Evolutionary conservation across 2,888 invertebrate genomes (phyloP).

Genomic region (Diloba caeruleocephala): DNA sequence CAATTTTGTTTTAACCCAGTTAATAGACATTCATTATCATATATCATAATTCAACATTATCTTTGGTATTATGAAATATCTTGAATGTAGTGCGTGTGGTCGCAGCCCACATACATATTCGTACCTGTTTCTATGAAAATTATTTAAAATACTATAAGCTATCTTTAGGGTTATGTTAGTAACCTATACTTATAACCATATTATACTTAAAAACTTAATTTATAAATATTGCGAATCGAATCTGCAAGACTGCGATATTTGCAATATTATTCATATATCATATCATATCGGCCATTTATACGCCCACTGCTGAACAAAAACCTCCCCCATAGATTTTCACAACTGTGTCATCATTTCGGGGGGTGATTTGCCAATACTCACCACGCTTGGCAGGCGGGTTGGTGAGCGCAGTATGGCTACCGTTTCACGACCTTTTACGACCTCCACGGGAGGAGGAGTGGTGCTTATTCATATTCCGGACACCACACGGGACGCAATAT

Average conservation of each 20-base stretch:
- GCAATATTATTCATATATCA: conserved; percentile 17
- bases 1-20: too few relatives aligned
- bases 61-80: background rate
- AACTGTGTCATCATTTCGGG: too few relatives aligned
- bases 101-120: conserved; percentile 34
- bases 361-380: too few relatives aligned
- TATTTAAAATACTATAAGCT: conserved; percentile 39
- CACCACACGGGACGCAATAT: too few relatives aligned
- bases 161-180: conserved; percentile 25
- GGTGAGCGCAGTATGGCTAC: too few relatives aligned
- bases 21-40: background rate
- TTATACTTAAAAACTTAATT: conserved; percentile 24
- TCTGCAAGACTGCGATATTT: conserved; percentile 18
- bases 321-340: too few relatives aligned
- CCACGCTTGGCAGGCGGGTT: too few relatives aligned
- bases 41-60: background rate
- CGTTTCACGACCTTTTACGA: too few relatives aligned
- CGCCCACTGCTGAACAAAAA: too few relatives aligned
- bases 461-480: too few relatives aligned
- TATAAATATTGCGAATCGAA: conserved; percentile 25
- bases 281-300: too few relatives aligned
- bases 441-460: too few relatives aligned
- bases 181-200: conserved; percentile 31
- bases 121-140: conserved; percentile 56
- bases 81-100: conserved; percentile 4